Percentiles rank a stretch among this genome's conserved stretches.
Evolutionary conservation across 37 sponge, comb jelly and placozoan species (phyloP).

Genomic region (Corticium candelabrum): DNA sequence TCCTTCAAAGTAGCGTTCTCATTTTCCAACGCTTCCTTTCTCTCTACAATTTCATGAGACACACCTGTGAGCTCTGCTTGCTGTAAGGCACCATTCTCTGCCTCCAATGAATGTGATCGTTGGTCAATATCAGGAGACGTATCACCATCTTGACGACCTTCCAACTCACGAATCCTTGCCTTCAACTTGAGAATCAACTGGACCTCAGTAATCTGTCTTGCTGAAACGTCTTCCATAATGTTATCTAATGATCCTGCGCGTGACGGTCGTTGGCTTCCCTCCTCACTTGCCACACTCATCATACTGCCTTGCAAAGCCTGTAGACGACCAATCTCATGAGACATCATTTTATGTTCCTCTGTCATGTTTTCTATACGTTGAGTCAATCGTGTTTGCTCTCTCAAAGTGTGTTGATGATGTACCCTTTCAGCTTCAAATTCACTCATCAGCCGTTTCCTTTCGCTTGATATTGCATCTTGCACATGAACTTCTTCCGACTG

Average conservation of each 20-base stretch:
- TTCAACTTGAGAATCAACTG: neutral
- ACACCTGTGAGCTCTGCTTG: too few relatives aligned
- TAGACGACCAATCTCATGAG: neutral
- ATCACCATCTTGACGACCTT: neutral
- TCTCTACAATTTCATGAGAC: too few relatives aligned
- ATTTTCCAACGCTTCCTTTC: conserved; percentile 2
- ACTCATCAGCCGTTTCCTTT: neutral
- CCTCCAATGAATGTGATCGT: too few relatives aligned
- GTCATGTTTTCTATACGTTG: conserved; percentile 11
- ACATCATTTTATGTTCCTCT: neutral
- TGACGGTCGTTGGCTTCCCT: conserved; percentile 10
- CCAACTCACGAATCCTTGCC: neutral
- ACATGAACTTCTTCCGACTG: too few relatives aligned
- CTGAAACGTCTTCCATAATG: neutral
- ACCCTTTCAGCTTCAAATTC: neutral
- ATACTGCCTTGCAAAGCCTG: neutral
- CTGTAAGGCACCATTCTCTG: too few relatives aligned
- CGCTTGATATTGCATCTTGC: too few relatives aligned
- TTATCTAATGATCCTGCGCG: neutral
- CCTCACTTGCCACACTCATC: conserved; percentile 7
- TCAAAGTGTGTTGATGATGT: conserved; percentile 15
- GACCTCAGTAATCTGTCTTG: too few relatives aligned
- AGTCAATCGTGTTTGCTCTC: conserved; percentile 3
- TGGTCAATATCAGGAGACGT: too few relatives aligned
- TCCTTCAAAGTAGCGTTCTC: conserved; percentile 2